A percentile compares a stretch with the other conserved stretches of the same genome.
These are phyloP conservation scores for rat (Rattus norvegicus) DNA, from an alignment of 2,113 vertebrate genomes.

Conservation along the genomic window GRCr8 NC_086033.1:95500501-95501000, in stretches of 20 bases:
- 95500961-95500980: too few species aligned
- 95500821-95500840: conserved; percentile 21
- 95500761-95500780: not conserved
- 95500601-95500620: not conserved
- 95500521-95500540: not conserved
- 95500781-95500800: not conserved
- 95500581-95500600: not conserved
- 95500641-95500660: not conserved
- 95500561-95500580: not conserved
- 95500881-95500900: not conserved
- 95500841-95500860: not conserved
- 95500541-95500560: not conserved
- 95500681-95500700: not conserved
- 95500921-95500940: not conserved
- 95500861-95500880: not conserved
- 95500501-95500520: not conserved
- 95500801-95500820: not conserved
- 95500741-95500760: not conserved
- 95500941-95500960: not conserved
- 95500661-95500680: not conserved
- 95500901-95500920: not conserved
- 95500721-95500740: not conserved
- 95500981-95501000: too few species aligned
- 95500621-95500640: not conserved
- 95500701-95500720: not conserved